Evolutionary conservation across 2,113 vertebrate genomes (phyloP), one percentile per base, ranked within the genome.

Genomic region (Tiliqua scincoides): DNA sequence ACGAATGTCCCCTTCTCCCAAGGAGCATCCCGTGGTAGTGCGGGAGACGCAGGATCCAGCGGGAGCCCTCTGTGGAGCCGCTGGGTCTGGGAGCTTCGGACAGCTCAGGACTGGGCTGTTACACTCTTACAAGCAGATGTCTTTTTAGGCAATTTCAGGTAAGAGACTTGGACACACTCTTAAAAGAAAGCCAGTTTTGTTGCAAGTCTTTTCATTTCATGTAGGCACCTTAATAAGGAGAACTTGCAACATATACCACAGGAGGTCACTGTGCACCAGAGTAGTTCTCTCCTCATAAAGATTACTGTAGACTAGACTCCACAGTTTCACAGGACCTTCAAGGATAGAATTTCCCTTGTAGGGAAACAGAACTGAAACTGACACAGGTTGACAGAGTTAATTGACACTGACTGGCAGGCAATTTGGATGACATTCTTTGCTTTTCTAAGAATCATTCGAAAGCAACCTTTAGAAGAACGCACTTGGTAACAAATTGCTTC

Each of bases 211-310:
- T 11, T 48, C 43, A 48, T 48, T 48, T 48, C 43, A 48, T 48
- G 10, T 54, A 35, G 27, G 21, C 32, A 35, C 15, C 2, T 61
- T 25, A 30, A 54, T 21, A 0, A 57, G 0, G 48, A 83, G 6
- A 79, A 23, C 72, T 93, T 43, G 71, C 77, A 79, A 0, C 23
- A 43, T n/a, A 74, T 48, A 59, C 94, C 95, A 93, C 94, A 87
- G 91, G 96, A 88, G 95, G 95, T 73, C 95, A 79, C 95, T 93
- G 85, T 90, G 82, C 8, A 48, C 93, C 73, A 0, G 78, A 91
- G 12, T 72, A 48, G 79, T 54, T 8, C n/a, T 0, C 54, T 30
- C 23, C 35, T 43, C 25, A 62, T n/a, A 21, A 10, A 57, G 23
- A 68, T 21, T 11, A 11, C 40, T 25, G 25, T 76, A 1, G 15